Evolutionary conservation across 2,113 vertebrate genomes (phyloP).

Genomic region (Meles meles): DNA sequence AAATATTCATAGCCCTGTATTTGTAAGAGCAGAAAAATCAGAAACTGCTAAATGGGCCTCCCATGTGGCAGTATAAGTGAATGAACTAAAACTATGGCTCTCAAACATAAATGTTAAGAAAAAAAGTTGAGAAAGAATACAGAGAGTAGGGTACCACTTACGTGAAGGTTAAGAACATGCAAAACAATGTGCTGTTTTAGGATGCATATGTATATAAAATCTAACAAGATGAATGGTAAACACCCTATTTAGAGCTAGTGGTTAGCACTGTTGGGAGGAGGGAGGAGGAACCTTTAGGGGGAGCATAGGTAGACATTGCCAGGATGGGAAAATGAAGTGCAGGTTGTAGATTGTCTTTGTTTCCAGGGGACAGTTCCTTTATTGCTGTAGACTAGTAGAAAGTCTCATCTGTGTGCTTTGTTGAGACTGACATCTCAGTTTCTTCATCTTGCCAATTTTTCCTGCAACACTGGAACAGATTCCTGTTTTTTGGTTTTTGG

Average conservation of each 20-base stretch:
- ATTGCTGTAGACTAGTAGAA: not conserved
- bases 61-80: not conserved
- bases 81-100: not conserved
- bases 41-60: not conserved
- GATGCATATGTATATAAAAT: not conserved
- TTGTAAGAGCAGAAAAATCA: not conserved
- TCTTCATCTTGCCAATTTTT: not conserved
- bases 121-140: not conserved
- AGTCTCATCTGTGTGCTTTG: not conserved
- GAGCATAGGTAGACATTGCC: not conserved
- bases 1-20: constrained; percentile 22
- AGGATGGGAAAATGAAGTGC: not conserved
- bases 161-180: not conserved
- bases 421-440: not conserved
- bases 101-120: not conserved
- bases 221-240: not conserved
- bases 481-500: not conserved
- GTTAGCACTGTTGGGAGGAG: not conserved
- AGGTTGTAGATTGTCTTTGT: not conserved
- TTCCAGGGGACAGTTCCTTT: not conserved
- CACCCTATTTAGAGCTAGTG: not conserved
- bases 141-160: not conserved
- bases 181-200: not conserved
- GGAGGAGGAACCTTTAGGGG: not conserved
- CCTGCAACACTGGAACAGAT: not conserved